Evolutionary conservation across 2,888 invertebrate genomes (phyloP), one percentile per base, ranked within the genome.

Genomic region (Eupithecia inturbata): DNA sequence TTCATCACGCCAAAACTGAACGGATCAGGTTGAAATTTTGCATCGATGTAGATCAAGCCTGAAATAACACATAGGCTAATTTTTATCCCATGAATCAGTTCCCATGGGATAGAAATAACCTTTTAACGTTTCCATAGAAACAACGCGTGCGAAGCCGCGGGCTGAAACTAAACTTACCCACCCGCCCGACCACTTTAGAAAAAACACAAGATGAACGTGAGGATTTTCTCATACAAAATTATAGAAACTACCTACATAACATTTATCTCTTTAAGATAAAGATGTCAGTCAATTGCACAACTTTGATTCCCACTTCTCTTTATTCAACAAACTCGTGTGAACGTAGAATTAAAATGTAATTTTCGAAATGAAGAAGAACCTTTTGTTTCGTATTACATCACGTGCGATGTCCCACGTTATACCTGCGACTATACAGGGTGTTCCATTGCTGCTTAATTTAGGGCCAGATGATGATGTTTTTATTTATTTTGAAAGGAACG

Each of bases 381-480:
- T 67, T n/a, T 67, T 67, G 67, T 71, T 71, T 64, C 5, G 31
- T 22, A 22, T 71, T 49, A 72, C 72, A 68, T 72, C 62, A 67
- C 62, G 14, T 12, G 9, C 49, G 9, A 28, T 36, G 33, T 68
- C 49, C 68, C 67, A 62, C 67, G 67, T 45, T 67, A 45, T 53
- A 64, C 31, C 66, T 68, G 36, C 49, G 16, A 28, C 28, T 9
- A 16, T 62, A 62, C 66, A 22, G 39, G 45, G 1, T 57, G 49
- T 53, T 12, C 22, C 53, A 53, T 53, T 53, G 49, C 49, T 49
- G 49, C 9, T 49, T 7, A 45, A 4, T 41, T 14, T 36, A 9
- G 9, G 36, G 36, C 36, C 9, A 16, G 41, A 41, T 41, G 45
- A 6, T 5, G 14, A 41, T 41, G 36, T 9, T 9, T 36, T 6